Evolutionary conservation across 2,797 vertebrate species (phyloP), one percentile per base, ranked within the genome.

Genomic region (Ctenopoma multispine): DNA sequence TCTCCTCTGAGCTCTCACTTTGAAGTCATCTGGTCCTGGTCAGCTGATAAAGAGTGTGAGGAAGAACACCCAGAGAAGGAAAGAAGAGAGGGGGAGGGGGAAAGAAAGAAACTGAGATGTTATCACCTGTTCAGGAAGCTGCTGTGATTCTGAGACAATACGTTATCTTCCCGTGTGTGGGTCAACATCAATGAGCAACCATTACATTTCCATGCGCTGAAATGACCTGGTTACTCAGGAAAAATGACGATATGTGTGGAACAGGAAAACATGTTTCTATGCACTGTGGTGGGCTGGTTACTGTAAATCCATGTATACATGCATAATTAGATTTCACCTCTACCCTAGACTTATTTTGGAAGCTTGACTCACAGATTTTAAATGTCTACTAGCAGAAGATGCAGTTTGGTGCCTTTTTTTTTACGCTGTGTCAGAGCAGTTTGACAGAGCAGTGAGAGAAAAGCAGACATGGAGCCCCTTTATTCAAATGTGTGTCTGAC

Each of bases 11-110:
- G 60, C 1, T 21, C 40, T 62, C 29, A 43, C 87, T 91, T 91
- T 90, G 89, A 91, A 86, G 85, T 85, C 62, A 88, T 83, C 77
- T 81, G 74, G 63, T 80, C 61, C 61, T 67, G 80, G 43, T 79
- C 76, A 75, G 85, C 80, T 87, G 88, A 85, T 89, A 75, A 83
- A 68, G 53, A 44, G 73, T 59, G 80, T 72, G 59, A 75, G 66
- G 70, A 58, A 21, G 64, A 27, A 78, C 54, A 27, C 50, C 36
- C 44, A 1, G n/a, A 27, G 29, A 61, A 57, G 4, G 1, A 24
- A 51, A 31, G 43, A 2, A 10, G 36, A 24, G 14, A 9, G 48
- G 14, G 12, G 2, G 23, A 4, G 14, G 17, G 18, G 54, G 36
- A 21, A 44, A 10, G 20, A 47, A 34, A 34, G 31, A 34, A 34